Evolutionary conservation across 2,888 invertebrate species (phyloP), one percentile per base, ranked within the genome.

Genomic region (Cancer borealis): DNA sequence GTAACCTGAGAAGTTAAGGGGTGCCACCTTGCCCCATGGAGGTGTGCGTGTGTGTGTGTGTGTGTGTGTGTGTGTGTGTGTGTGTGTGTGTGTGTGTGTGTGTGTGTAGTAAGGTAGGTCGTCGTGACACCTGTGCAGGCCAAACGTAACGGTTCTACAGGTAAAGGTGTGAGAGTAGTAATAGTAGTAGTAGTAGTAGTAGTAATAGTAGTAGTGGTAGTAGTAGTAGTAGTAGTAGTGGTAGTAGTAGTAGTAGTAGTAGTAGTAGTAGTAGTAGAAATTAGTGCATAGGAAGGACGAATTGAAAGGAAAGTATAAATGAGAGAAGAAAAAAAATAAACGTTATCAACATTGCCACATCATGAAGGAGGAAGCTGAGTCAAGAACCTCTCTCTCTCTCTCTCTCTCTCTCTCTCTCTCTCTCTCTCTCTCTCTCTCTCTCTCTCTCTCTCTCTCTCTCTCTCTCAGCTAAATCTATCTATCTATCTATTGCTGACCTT

Each of bases 371-470:
- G 87, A 87, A 87, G 21, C 30, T 87, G 4, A 79, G 8, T n/a
- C 87, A 30, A 12, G 30, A 30, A 39, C 8, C 39, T 87, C 87
- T 87, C 87, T 87, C 87, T 87, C 87, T 87, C 87, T 87, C 87
- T 87, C 87, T 87, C 87, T 87, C 87, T 87, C 87, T 87, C 87
- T 87, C 87, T 87, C 87, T 87, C 87, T 87, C 87, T 87, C 87
- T 87, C 87, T 87, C 87, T 87, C 87, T 87, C 87, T 87, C 87
- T 87, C 87, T 87, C 87, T 45, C 45, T 87, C 39, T 87, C 45
- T 39, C 45, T 45, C 87, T 39, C 39, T 87, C 39, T 87, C 39
- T 87, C 12, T 30, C 30, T 79, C 30, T n/a, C 79, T 79, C n/a
- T 79, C 79, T 79, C 30, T 79, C 26, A 39, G 39, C 39, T 39